Percentiles rank a stretch among this genome's conserved stretches.
Evolutionary conservation across 2,113 vertebrate species (phyloP).

Genomic region (Cephalophus harveyi): DNA sequence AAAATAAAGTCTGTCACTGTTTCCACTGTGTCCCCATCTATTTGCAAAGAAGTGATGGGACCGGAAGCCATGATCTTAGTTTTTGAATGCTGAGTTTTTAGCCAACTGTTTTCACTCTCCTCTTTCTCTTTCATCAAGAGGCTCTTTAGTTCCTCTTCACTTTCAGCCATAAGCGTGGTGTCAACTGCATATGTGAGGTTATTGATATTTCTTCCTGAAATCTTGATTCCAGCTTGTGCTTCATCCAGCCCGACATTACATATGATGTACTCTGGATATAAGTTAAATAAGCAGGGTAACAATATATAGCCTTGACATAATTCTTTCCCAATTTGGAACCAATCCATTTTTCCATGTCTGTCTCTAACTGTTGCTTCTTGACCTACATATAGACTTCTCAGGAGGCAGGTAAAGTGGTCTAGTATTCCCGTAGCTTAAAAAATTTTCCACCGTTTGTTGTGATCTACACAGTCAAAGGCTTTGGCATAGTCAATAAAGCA

Average conservation of each 20-base stretch:
- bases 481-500: not conserved
- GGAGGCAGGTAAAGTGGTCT: not conserved
- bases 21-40: not conserved
- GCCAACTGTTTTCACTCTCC: not conserved
- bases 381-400: not conserved
- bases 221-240: not conserved
- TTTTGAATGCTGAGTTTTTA: not conserved
- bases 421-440: not conserved
- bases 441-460: not conserved
- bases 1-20: not conserved
- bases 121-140: not conserved
- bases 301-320: not conserved
- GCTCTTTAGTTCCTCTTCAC: not conserved
- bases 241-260: fast-evolving
- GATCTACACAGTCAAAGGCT: not conserved
- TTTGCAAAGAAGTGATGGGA: not conserved
- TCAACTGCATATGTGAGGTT: not conserved
- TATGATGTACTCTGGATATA: not conserved
- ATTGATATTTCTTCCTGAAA: not conserved
- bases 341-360: not conserved
- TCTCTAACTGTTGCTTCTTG: not conserved
- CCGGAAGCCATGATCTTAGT: not conserved
- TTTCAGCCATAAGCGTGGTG: fast-evolving
- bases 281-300: not conserved
- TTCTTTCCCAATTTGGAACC: not conserved